Evolutionary conservation across 2,888 invertebrate species (phyloP), one percentile per base, ranked within the genome.

Genomic region (Enchytraeus crypticus): DNA sequence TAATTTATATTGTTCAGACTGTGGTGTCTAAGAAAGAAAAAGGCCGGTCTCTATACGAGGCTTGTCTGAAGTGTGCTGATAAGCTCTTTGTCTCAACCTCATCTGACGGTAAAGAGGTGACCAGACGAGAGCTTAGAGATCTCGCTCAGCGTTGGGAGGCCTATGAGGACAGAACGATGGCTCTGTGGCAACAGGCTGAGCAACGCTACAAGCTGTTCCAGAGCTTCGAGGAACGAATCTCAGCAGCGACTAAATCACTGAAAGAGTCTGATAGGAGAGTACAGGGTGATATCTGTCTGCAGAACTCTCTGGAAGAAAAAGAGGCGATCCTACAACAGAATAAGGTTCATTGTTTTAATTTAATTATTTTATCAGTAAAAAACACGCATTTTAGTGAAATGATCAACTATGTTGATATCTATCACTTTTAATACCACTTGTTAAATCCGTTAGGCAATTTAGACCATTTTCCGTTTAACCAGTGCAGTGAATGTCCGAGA

Each of bases 71-170:
- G 3, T 84, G 88, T 0, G 91, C 91, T 2, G 95, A 96, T 73
- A 87, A 88, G 76, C 85, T 95, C 18, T 84, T 92, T 64, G 90
- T 92, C 0, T 91, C 92, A 78, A 95, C 93, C 1, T 89, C 92
- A 8, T 88, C 93, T 0, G 86, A 87, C 70, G 95, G 95, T 0
- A 84, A 95, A 64, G 95, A 96, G 77, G 85, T 84, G 57, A 87
- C 95, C 60, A 84, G 95, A n/a, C 85, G 87, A 67, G 89, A 92
- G 76, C 81, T 93, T 61, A 84, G 91, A 71, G 83, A 84, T 32
- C 84, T 90, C n/a, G 84, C 90, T 70, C 89, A 91, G 73, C 83
- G 89, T 73, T 93, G 92, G 91, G 93, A 95, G 72, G 85, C 84
- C 75, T 82, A 92, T 0, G 87, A 88, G 66, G 90, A 89, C 73